Percentiles rank a stretch among this genome's conserved stretches.
Conservation (phyloP, 2,888 invertebrate species). For the Campopleginae sp. region DNA sequence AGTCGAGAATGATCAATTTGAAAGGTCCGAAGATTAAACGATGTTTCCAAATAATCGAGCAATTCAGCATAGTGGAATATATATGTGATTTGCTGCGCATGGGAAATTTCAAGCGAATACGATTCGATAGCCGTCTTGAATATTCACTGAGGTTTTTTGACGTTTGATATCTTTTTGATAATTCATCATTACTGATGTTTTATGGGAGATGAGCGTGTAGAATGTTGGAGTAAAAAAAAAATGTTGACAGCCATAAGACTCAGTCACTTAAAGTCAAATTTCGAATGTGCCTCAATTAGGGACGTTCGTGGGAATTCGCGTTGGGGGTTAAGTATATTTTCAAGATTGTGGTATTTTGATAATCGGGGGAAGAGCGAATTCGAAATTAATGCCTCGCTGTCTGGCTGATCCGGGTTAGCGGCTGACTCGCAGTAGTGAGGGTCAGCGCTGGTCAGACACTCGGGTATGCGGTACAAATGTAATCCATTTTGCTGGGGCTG, state of each 20-base stretch:
- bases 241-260: too few species aligned
- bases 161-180: background rate
- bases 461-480: background rate
- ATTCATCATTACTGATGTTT: background rate
- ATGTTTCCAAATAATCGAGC: background rate
- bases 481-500: background rate
- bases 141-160: background rate
- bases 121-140: background rate
- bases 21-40: background rate
- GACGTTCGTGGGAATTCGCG: background rate
- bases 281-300: background rate
- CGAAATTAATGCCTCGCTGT: background rate
- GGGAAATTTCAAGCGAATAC: background rate
- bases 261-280: background rate
- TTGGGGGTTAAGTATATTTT: background rate
- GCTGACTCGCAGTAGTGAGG: slow-evolving; percentile 36
- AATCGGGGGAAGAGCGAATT: slow-evolving; percentile 10
- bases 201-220: background rate
- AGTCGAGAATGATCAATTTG: background rate
- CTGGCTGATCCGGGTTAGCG: slow-evolving; percentile 11
- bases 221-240: too few species aligned
- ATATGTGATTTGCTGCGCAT: background rate
- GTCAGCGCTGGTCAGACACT: slow-evolving; percentile 29
- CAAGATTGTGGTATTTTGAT: background rate
- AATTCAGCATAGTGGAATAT: background rate